These are phyloP conservation scores for Paracanthobrama guichenoti DNA, from an alignment of 2,113 vertebrate species.

Conservation along the genomic window DNA sequence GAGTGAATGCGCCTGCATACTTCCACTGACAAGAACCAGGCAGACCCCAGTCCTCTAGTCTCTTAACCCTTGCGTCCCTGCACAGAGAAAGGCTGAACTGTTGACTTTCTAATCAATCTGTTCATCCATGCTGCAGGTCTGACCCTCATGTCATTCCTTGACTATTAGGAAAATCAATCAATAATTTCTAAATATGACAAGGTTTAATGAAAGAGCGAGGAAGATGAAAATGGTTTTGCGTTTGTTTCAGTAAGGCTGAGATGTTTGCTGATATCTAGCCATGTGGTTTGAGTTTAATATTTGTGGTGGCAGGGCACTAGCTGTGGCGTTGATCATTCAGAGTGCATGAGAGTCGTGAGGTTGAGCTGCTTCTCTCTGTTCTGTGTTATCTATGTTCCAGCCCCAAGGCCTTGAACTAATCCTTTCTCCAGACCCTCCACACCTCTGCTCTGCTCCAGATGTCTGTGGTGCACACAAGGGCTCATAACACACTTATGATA, in stretches of 20 bases:
- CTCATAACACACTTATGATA: conserved; percentile 27
- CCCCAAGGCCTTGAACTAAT: conserved; percentile 54
- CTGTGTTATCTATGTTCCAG: conserved; percentile 60
- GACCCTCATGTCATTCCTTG: background rate
- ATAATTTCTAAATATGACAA: background rate
- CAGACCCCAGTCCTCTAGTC: conserved; percentile 23
- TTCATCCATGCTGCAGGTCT: background rate
- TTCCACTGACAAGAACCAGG: conserved; percentile 60
- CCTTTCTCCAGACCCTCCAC: conserved; percentile 15
- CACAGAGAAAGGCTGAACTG: background rate
- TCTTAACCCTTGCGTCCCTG: conserved; percentile 46
- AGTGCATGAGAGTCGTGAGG: background rate
- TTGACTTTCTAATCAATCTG: background rate
- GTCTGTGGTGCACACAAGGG: background rate
- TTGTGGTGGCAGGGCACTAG: background rate
- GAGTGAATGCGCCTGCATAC: conserved; percentile 64
- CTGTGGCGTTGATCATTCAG: background rate
- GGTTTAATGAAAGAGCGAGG: background rate
- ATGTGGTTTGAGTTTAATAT: background rate
- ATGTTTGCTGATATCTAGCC: background rate
- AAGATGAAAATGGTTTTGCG: background rate
- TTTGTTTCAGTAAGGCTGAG: background rate
- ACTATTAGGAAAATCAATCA: background rate
- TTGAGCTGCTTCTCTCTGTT: conserved; percentile 24
- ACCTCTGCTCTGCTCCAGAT: conserved; percentile 38